A percentile compares a stretch with the other conserved stretches of the same genome.
Conservation (phyloP, 2,113 vertebrate species). For the Edolisoma coerulescens region DNA sequence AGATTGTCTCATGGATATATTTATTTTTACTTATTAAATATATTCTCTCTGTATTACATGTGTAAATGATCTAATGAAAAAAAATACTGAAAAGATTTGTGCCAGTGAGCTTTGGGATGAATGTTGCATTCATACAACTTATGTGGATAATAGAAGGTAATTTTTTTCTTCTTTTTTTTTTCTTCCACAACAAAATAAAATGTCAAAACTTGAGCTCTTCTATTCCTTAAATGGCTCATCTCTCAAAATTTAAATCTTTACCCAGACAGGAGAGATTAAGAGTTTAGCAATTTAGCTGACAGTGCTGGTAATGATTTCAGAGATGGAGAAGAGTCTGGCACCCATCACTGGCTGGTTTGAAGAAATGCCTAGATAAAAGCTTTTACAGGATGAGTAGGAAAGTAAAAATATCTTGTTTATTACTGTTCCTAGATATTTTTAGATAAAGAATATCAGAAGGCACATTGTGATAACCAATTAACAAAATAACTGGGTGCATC, state of each 20-base stretch:
- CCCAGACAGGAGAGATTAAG: background rate
- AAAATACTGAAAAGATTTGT: background rate
- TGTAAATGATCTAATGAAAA: background rate
- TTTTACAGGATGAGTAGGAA: background rate
- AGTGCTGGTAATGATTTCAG: background rate
- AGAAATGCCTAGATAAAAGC: background rate
- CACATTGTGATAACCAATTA: background rate
- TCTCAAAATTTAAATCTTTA: background rate
- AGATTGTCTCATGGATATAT: too few relatives aligned
- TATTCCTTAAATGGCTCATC: background rate
- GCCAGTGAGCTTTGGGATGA: background rate
- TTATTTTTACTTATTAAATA: background rate
- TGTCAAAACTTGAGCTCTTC: background rate
- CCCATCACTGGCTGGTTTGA: background rate
- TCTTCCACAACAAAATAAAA: background rate
- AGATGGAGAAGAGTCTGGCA: background rate
- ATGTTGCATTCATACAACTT: background rate
- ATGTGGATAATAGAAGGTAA: background rate
- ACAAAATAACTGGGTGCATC: background rate
- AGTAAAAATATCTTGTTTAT: background rate
- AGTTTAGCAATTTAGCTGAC: background rate
- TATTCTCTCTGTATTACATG: background rate
- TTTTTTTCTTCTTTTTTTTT: fast-evolving
- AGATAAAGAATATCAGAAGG: background rate
- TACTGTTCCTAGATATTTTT: background rate